Base-by-base conservation (phyloP, 1,140 invertebrate genomes). In the Drosophila santomea region DNA sequence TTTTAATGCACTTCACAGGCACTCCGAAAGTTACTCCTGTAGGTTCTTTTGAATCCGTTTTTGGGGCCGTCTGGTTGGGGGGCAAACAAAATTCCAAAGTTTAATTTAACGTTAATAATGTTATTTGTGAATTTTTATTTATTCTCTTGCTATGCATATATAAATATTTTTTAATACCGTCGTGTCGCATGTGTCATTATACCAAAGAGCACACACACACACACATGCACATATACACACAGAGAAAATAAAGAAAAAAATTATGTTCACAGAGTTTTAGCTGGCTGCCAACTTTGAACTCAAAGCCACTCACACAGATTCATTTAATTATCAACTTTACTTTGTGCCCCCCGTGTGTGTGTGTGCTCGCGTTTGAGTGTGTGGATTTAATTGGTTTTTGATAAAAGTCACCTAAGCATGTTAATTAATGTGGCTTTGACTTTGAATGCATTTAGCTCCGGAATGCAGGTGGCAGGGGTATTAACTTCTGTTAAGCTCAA, bases 341-440 rank as follows among this genome's bases (percentile, higher is more conserved):
- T 61, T 62, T 71, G 43, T 51, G 62, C 45, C 32, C 44, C 58
- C 32, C 32, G 32, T 32, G 32, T 32, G 32, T 32, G 8, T 20
- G 20, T 61, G 54, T 75, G 74, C 17, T 58, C 20, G 10, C 41
- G 28, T 54, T 35, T 41, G 56, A 52, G 20, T 61, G 54, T 75
- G 74, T 58, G 62, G 66, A 74, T 69, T 89, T 89, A 89, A 89
- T 89, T 89, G 84, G 84, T 90, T 89, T 86, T 90, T 89, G 74
- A 89, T 90, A 89, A 89, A 89, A 88, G 77, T 89, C 66, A 90
- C 74, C 84, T 90, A 84, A 82, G 85, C 84, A 89, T 89, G 80
- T 73, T 89, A 89, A 89, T 89, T 89, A 89, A 78, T 83, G 84
- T 69, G 74, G 59, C 75, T 77, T 78, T 78, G 74, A 69, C 74